A percentile compares a stretch with the other conserved stretches of the same genome.
These are phyloP conservation scores for Brachionus plicatilis DNA, from an alignment of 1,140 invertebrate species.

Conservation along the genomic window DNA sequence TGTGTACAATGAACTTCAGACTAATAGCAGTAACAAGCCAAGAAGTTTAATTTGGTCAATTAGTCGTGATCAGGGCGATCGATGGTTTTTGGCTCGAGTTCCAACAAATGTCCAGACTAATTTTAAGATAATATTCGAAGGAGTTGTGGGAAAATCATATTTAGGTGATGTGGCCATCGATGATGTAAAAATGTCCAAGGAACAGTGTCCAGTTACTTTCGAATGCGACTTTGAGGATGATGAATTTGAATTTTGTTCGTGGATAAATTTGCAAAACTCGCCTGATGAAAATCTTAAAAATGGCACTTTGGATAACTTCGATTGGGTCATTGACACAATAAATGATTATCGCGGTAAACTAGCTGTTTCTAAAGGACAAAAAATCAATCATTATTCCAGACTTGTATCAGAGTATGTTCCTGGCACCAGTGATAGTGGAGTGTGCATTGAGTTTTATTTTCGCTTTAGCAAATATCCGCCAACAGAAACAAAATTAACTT, in stretches of 20 bases:
- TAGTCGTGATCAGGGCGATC: background rate
- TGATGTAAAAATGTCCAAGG: background rate
- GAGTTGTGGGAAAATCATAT: background rate
- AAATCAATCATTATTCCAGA: background rate
- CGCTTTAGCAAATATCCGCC: conserved; percentile 41
- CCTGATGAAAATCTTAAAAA: background rate
- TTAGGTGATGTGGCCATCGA: conserved; percentile 15
- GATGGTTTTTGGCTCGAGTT: background rate
- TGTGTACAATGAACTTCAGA: conserved; percentile 45
- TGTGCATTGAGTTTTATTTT: conserved; percentile 45
- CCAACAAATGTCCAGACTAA: background rate
- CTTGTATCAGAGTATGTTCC: background rate
- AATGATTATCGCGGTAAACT: background rate
- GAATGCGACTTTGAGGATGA: conserved; percentile 26
- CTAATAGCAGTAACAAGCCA: conserved; percentile 44
- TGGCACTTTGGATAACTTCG: conserved; percentile 3
- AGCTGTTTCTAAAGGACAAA: background rate
- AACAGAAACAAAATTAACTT: background rate
- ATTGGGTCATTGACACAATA: background rate
- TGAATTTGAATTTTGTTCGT: conserved; percentile 12
- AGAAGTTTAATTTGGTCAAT: background rate
- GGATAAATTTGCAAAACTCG: background rate
- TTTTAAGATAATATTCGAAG: conserved; percentile 33
- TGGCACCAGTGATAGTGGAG: background rate
- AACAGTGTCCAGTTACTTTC: background rate